Conservation (phyloP, 2,113 vertebrate genomes). For the Toxotes chatareus region DNA sequence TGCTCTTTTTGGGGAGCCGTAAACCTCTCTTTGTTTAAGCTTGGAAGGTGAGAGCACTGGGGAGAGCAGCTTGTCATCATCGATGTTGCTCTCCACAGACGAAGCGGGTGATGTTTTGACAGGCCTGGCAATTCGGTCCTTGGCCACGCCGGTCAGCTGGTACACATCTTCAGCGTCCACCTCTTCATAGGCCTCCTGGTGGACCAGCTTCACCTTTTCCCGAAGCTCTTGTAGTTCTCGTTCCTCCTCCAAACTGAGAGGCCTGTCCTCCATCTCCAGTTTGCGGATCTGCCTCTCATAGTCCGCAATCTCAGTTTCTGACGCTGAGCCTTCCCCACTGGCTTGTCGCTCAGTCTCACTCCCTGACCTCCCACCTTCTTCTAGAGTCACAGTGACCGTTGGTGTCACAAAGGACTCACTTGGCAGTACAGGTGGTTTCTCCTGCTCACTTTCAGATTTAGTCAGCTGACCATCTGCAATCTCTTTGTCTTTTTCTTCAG, state of each 20-base stretch:
- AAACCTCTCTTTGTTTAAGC: constrained; percentile 73
- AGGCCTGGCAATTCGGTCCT: constrained; percentile 83
- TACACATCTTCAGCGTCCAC: constrained; percentile 98
- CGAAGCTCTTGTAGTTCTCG: constrained; percentile 89
- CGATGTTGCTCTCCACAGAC: constrained; percentile 84
- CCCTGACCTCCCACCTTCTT: constrained; percentile 73
- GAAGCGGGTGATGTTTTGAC: constrained; percentile 83
- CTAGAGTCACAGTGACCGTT: constrained; percentile 83
- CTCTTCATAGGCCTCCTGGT: constrained; percentile 93
- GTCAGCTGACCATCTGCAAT: constrained; percentile 34
- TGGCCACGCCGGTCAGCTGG: constrained; percentile 87
- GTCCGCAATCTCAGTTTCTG: constrained; percentile 82
- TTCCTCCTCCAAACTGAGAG: constrained; percentile 86
- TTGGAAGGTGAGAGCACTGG: constrained; percentile 79
- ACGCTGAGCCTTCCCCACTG: constrained; percentile 73
- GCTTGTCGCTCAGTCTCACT: constrained; percentile 71
- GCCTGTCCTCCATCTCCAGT: constrained; percentile 85
- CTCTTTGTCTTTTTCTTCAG: constrained; percentile 58
- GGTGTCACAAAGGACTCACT: constrained; percentile 80
- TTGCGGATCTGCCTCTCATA: constrained; percentile 87
- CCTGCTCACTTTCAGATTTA: constrained; percentile 29
- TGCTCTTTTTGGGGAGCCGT: constrained; percentile 77
- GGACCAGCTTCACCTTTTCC: constrained; percentile 95
- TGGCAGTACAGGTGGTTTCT: constrained; percentile 47
- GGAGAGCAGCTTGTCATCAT: constrained; percentile 83